Percentiles rank a stretch among this genome's conserved stretches.
These are phyloP conservation scores for Phylloscopus trochilus DNA, from an alignment of 2,113 vertebrate species.

Conservation along the genomic window DNA sequence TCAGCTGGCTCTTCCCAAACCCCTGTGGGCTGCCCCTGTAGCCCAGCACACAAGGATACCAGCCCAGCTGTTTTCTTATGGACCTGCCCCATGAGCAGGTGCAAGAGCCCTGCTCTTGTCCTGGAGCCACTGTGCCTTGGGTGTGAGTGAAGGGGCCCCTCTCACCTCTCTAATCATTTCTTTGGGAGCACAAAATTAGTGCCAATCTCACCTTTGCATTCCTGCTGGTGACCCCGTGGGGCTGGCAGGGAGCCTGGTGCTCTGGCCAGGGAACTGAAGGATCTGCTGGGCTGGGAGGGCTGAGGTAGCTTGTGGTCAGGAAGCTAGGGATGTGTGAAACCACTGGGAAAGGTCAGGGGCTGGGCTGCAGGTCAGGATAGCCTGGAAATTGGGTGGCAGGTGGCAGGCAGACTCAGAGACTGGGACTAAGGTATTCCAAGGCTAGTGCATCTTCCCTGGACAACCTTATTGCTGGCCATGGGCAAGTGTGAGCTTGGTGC, in stretches of 20 bases:
- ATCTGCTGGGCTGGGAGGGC: background rate
- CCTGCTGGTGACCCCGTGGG: background rate
- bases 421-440: background rate
- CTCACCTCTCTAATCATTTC: background rate
- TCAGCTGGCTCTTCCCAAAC: background rate
- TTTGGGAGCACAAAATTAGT: background rate
- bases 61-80: background rate
- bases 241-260: background rate
- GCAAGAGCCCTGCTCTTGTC: background rate
- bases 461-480: background rate
- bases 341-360: background rate
- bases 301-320: background rate
- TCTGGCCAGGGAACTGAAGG: background rate
- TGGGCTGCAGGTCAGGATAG: background rate
- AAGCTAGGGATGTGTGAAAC: background rate
- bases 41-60: background rate
- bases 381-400: background rate
- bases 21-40: background rate
- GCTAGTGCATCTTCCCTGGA: background rate
- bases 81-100: too few species aligned
- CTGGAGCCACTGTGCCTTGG: background rate
- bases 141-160: background rate
- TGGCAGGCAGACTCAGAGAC: too few species aligned
- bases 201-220: background rate
- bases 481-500: background rate